Conservation (phyloP, 2,113 vertebrate genomes). For the Cygnus buccinator region DNA sequence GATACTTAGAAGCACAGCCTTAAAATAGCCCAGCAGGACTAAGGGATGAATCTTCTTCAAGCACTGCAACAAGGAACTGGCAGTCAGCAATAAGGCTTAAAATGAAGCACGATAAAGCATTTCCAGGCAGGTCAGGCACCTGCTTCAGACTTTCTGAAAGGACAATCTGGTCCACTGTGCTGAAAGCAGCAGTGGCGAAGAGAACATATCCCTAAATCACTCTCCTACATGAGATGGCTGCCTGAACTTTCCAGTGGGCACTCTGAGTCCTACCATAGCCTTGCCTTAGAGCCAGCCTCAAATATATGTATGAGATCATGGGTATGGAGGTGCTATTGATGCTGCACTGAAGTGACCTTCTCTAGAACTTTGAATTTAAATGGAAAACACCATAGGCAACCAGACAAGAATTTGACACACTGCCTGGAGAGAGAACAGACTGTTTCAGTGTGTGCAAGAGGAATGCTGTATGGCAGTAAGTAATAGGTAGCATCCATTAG, state of each 20-base stretch:
- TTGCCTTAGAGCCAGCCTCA: neutral
- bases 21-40: conserved; percentile 36
- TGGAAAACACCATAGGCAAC: conserved; percentile 29
- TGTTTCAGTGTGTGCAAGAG: conserved; percentile 30
- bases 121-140: neutral
- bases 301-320: neutral
- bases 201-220: conserved; percentile 24
- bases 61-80: neutral
- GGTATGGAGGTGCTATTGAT: neutral
- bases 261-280: neutral
- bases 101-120: neutral
- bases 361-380: conserved; percentile 53
- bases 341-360: conserved; percentile 47
- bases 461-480: conserved; percentile 22
- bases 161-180: neutral
- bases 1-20: conserved; percentile 2
- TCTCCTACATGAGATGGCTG: neutral
- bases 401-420: conserved; percentile 3
- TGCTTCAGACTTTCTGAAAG: neutral
- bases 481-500: conserved; percentile 70
- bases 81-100: neutral
- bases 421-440: conserved; percentile 44
- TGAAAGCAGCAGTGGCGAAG: neutral
- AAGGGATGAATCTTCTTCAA: conserved; percentile 27
- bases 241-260: neutral